phyloP scores from a whole-genome alignment of 1,140 invertebrate genomes.

The Panagrolaimus sp. region DNA sequence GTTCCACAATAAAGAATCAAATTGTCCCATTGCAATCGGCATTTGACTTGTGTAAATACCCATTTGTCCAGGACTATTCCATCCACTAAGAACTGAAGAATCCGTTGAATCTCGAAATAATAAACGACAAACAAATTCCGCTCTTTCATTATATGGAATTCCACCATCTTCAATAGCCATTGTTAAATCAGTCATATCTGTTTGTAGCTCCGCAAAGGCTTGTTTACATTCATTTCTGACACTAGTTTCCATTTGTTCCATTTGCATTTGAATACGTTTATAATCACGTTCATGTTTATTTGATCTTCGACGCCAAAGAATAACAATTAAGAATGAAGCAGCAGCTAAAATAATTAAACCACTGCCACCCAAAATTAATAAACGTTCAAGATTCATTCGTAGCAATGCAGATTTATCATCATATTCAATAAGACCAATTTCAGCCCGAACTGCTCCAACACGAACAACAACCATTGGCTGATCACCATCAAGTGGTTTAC shows the following conservation, averaged over 20 bases:
- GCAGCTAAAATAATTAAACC: conserved; percentile 21
- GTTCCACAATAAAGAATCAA: conserved; percentile 84
- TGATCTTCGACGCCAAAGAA: conserved; percentile 34
- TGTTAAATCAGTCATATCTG: conserved; percentile 95
- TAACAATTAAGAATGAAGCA: conserved; percentile 28
- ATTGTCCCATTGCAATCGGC: conserved; percentile 85
- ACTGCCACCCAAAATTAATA: conserved; percentile 8
- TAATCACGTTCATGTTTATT: conserved; percentile 46
- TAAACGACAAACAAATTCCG: conserved; percentile 95
- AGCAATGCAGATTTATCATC: conserved; percentile 61
- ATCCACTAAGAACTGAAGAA: conserved; percentile 28
- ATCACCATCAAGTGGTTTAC: conserved; percentile 70
- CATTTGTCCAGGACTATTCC: conserved; percentile 36
- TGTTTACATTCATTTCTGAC: conserved; percentile 80
- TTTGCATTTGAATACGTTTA: conserved; percentile 86
- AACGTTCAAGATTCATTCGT: background rate
- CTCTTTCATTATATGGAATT: conserved; percentile 88
- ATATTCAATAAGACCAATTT: conserved; percentile 77
- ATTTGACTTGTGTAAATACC: conserved; percentile 59
- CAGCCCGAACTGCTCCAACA: conserved; percentile 79
- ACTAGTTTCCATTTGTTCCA: conserved; percentile 97
- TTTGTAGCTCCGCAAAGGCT: conserved; percentile 97
- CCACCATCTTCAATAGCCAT: conserved; percentile 89
- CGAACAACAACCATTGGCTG: conserved; percentile 77
- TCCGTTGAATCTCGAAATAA: conserved; percentile 75